phyloP scores from a whole-genome alignment of 2,888 invertebrate species.

The Drosophila anomelani region DNA sequence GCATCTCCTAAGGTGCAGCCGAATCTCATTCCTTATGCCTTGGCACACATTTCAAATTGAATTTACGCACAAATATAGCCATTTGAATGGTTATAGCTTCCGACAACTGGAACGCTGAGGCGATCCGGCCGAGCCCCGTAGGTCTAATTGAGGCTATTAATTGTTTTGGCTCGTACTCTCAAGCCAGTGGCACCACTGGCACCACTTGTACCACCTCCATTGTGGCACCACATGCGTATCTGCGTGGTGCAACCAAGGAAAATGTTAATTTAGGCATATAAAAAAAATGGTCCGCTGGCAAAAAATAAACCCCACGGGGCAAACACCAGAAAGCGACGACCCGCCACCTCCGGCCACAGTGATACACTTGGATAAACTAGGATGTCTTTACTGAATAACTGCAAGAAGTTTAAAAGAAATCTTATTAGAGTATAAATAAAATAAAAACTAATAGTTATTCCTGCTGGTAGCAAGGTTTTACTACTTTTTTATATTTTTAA shows the following conservation, averaged over 20 bases:
- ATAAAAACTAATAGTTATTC: accelerated
- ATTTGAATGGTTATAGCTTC: constrained; percentile 78
- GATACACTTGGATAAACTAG: constrained; percentile 15
- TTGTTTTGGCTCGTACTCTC: constrained; percentile 65
- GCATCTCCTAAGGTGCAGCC: constrained; percentile 62
- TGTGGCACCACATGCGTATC: constrained; percentile 25
- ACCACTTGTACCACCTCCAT: constrained; percentile 29
- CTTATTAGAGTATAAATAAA: background rate
- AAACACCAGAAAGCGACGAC: constrained; percentile 33
- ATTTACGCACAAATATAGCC: constrained; percentile 78
- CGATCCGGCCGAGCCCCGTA: constrained; percentile 56
- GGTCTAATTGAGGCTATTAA: constrained; percentile 80
- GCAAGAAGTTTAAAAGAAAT: background rate
- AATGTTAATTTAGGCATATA: constrained; percentile 67
- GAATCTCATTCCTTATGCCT: constrained; percentile 52
- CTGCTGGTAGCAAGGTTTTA: background rate
- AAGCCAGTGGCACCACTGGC: constrained; percentile 42
- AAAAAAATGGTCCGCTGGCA: constrained; percentile 33
- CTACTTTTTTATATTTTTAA: background rate
- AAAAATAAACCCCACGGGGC: constrained; percentile 30
- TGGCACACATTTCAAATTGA: constrained; percentile 67
- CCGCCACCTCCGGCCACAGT: constrained; percentile 30
- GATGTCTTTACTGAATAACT: no score
- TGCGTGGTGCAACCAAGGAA: constrained; percentile 44
- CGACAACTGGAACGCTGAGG: constrained; percentile 67